Percentiles rank a stretch among this genome's conserved stretches.
phyloP scores from a whole-genome alignment of 2,888 invertebrate genomes.

The Chrysotoxum bicinctum region DNA sequence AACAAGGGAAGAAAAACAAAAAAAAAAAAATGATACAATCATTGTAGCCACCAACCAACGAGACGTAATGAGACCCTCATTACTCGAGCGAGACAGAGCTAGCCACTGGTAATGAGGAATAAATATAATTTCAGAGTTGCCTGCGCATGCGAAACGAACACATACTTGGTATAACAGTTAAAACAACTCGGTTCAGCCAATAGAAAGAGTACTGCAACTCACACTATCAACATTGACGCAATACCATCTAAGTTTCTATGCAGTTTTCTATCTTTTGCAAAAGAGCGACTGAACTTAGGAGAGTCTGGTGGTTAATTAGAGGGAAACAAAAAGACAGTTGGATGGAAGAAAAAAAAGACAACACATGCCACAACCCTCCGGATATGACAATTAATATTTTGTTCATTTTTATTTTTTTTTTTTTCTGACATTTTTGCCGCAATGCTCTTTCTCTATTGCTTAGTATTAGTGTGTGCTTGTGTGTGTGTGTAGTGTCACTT shows the following conservation, averaged over 20 bases:
- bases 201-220: conserved; percentile 64
- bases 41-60: conserved; percentile 60
- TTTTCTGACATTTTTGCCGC: conserved; percentile 24
- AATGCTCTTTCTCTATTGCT: conserved; percentile 63
- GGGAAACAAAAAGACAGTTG: conserved; percentile 65
- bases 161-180: conserved; percentile 63
- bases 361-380: conserved; percentile 71
- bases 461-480: conserved; percentile 26
- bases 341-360: conserved; percentile 32
- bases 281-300: conserved; percentile 44
- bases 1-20: conserved; percentile 61
- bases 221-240: conserved; percentile 43
- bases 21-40: conserved; percentile 17
- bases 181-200: conserved; percentile 40
- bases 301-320: conserved; percentile 64
- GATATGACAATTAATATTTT: conserved; percentile 69
- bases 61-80: conserved; percentile 71
- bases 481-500: conserved; percentile 64
- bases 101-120: conserved; percentile 66
- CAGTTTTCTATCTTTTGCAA: conserved; percentile 68
- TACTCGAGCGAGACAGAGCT: conserved; percentile 70
- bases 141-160: conserved; percentile 32
- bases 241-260: conserved; percentile 66
- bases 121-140: conserved; percentile 56
- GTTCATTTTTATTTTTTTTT: conserved; percentile 3